Conservation (phyloP, 1,140 invertebrate genomes). For the Papilio dardanus region DNA sequence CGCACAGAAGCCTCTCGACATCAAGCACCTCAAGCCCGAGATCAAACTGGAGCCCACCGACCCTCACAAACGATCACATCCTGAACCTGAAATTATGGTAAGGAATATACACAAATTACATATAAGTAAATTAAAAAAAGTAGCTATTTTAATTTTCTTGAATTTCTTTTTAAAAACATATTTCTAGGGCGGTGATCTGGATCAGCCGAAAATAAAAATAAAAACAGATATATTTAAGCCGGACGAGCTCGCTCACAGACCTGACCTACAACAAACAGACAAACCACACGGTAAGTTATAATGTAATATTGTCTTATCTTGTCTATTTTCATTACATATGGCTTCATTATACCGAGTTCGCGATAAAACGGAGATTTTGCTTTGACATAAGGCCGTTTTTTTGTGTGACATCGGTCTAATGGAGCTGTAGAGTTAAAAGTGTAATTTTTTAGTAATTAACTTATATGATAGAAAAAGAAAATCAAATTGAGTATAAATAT, state of each 20-base stretch:
- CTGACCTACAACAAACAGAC: slow-evolving; percentile 54
- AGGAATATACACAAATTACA: background rate
- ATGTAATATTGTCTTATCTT: too few relatives aligned
- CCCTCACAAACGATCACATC: slow-evolving; percentile 70
- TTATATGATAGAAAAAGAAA: too few relatives aligned
- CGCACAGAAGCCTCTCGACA: slow-evolving; percentile 69
- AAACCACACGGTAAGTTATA: slow-evolving; percentile 60
- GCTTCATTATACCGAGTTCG: too few relatives aligned
- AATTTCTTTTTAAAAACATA: slow-evolving; percentile 24
- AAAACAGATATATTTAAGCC: slow-evolving; percentile 79
- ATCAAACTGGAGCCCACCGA: slow-evolving; percentile 75
- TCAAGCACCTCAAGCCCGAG: slow-evolving; percentile 74
- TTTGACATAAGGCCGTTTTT: too few relatives aligned
- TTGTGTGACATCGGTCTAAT: too few relatives aligned
- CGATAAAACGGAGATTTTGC: too few relatives aligned
- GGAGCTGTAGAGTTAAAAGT: too few relatives aligned
- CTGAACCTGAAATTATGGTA: slow-evolving; percentile 74
- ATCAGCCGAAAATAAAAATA: slow-evolving; percentile 78
- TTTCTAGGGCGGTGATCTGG: slow-evolving; percentile 63
- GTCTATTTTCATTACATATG: too few relatives aligned
- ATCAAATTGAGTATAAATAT: too few relatives aligned
- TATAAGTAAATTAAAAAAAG: too few relatives aligned
- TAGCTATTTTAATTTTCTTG: slow-evolving; percentile 16
- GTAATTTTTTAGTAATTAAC: too few relatives aligned
- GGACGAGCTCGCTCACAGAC: slow-evolving; percentile 66